A percentile compares a stretch with the other conserved stretches of the same genome.
Conservation (phyloP, 2,888 invertebrate genomes). For the Ochropleura plecta region DNA sequence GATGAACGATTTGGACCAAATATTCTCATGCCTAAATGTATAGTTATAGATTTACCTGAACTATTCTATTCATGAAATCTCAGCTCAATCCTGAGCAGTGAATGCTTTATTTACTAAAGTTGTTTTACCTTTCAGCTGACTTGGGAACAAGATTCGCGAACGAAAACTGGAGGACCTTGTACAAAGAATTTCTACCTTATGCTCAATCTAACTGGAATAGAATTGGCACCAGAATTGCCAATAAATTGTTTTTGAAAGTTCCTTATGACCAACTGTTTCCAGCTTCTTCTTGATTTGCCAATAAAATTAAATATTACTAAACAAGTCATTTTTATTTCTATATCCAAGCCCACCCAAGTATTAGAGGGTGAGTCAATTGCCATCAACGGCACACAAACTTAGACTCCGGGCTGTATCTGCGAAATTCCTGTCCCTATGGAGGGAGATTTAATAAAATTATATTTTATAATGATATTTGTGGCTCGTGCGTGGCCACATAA, state of each 20-base stretch:
- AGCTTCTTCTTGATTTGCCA: constrained; percentile 50
- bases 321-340: neutral
- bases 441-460: neutral
- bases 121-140: constrained; percentile 84
- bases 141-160: constrained; percentile 90
- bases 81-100: neutral
- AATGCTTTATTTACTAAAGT: constrained; percentile 2
- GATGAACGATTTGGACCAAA: neutral
- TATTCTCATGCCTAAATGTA: neutral
- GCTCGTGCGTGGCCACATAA: neutral
- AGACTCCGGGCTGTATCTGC: neutral
- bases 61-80: neutral
- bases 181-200: constrained; percentile 90
- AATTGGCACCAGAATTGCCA: constrained; percentile 87
- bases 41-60: neutral
- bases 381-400: neutral
- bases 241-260: constrained; percentile 89
- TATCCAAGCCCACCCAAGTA: neutral
- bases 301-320: constrained; percentile 8
- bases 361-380: neutral
- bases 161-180: constrained; percentile 91
- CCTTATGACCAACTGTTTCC: constrained; percentile 86
- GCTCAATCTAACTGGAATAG: constrained; percentile 90
- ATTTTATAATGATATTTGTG: neutral
- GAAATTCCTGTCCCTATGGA: neutral